These are phyloP conservation scores for Ctenodactylus gundi DNA, from an alignment of 2,113 vertebrate genomes.

Conservation along the genomic window DNA sequence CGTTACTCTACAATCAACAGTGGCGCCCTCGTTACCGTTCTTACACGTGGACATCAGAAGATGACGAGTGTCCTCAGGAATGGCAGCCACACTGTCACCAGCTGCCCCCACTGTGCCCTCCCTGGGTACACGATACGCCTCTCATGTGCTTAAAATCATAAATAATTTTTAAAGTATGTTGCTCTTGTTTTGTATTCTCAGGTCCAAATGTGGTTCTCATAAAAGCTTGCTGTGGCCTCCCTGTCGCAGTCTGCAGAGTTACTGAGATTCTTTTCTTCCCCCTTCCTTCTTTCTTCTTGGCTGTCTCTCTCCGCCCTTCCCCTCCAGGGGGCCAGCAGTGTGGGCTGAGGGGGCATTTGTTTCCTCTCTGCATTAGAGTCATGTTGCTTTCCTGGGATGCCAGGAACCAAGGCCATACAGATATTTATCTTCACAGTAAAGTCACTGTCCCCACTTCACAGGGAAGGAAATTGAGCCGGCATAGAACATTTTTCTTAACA, in stretches of 20 bases:
- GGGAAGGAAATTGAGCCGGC: not conserved
- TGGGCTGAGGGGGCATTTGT: slow-evolving; percentile 58
- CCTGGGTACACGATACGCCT: slow-evolving; percentile 73
- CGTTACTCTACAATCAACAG: slow-evolving; percentile 42
- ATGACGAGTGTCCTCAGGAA: slow-evolving; percentile 72
- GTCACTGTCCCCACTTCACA: not conserved
- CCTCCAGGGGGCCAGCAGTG: slow-evolving; percentile 40
- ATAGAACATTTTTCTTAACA: not conserved
- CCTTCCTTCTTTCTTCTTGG: slow-evolving; percentile 14
- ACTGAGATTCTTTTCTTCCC: slow-evolving; percentile 57
- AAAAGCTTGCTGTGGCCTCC: slow-evolving; percentile 66
- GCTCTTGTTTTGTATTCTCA: slow-evolving; percentile 74
- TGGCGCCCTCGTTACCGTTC: slow-evolving; percentile 47
- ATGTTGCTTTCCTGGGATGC: not conserved
- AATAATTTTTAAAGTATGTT: slow-evolving; percentile 81
- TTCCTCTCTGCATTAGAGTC: slow-evolving; percentile 43
- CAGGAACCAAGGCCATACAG: not conserved
- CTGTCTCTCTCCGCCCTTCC: slow-evolving; percentile 9
- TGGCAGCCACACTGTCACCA: slow-evolving; percentile 72
- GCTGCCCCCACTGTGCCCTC: slow-evolving; percentile 74
- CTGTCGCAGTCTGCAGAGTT: slow-evolving; percentile 63
- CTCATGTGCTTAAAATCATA: slow-evolving; percentile 81
- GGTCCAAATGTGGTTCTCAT: slow-evolving; percentile 78
- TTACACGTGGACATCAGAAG: slow-evolving; percentile 76
- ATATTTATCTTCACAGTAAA: not conserved